phyloP scores from a whole-genome alignment of 2,888 invertebrate species.

The Halictus ligatus region DNA sequence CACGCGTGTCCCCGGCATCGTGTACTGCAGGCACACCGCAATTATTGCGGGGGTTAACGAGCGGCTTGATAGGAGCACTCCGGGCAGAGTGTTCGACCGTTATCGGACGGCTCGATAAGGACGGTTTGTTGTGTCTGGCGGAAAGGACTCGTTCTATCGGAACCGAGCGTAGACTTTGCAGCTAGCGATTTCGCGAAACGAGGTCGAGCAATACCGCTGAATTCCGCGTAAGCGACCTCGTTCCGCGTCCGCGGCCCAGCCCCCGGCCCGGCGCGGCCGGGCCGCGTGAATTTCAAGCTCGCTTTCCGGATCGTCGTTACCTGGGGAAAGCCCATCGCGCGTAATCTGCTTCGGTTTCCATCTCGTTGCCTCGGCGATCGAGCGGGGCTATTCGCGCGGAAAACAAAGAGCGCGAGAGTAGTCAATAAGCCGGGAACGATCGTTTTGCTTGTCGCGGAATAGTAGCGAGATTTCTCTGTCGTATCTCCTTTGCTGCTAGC shows the following conservation, averaged over 20 bases:
- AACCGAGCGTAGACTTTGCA: slow-evolving; percentile 39
- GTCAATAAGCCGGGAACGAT: neutral
- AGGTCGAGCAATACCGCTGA: slow-evolving; percentile 55
- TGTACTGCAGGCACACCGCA: neutral
- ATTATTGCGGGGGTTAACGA: slow-evolving; percentile 5
- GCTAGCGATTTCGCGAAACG: slow-evolving; percentile 54
- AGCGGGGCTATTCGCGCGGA: neutral
- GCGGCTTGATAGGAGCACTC: slow-evolving; percentile 11
- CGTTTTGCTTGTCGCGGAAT: neutral
- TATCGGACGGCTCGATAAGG: slow-evolving; percentile 58
- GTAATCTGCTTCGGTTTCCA: neutral
- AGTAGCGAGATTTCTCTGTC: neutral
- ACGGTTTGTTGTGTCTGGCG: slow-evolving; percentile 65
- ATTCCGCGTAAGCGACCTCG: slow-evolving; percentile 38
- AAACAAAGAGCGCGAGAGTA: neutral
- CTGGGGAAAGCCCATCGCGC: neutral
- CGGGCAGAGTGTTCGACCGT: slow-evolving; percentile 29
- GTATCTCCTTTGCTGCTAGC: neutral
- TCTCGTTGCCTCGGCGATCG: neutral
- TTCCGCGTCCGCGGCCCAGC: slow-evolving; percentile 16
- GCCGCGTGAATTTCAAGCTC: slow-evolving; percentile 7
- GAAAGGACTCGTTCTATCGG: slow-evolving; percentile 47
- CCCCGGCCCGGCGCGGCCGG: neutral
- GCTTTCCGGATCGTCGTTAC: neutral
- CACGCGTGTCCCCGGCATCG: neutral